A percentile compares a stretch with the other conserved stretches of the same genome.
phyloP scores from a whole-genome alignment of 2,888 invertebrate genomes.

The Drosophila quasianomalipes region DNA sequence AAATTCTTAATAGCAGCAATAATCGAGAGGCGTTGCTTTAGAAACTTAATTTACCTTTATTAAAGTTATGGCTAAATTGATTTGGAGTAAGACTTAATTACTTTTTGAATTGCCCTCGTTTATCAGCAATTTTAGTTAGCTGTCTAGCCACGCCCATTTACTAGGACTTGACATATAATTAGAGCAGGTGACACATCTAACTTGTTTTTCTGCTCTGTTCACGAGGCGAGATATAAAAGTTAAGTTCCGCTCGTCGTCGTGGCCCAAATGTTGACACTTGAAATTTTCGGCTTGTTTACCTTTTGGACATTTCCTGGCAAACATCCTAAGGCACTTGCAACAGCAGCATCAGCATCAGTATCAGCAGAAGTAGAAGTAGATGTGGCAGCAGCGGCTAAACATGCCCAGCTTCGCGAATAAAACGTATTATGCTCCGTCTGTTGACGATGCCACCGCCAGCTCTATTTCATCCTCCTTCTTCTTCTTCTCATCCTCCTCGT shows the following conservation, averaged over 20 bases:
- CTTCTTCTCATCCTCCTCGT: not conserved
- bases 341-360: constrained; percentile 16
- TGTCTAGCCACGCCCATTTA: constrained; percentile 35
- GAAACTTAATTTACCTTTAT: not conserved
- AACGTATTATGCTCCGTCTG: constrained; percentile 16
- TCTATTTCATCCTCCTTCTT: not conserved
- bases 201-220: constrained; percentile 34
- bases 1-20: not conserved
- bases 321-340: constrained; percentile 51
- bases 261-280: constrained; percentile 61
- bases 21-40: not conserved
- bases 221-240: constrained; percentile 50
- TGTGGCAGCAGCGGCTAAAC: constrained; percentile 6
- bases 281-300: constrained; percentile 52
- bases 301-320: constrained; percentile 62
- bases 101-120: constrained; percentile 35
- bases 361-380: not conserved
- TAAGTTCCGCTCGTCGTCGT: constrained; percentile 39
- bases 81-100: not conserved
- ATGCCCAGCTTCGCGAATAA: constrained; percentile 21
- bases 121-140: constrained; percentile 31
- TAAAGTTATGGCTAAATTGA: not conserved
- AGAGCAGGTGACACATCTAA: constrained; percentile 22
- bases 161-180: constrained; percentile 59
- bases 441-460: not conserved